A percentile compares a stretch with the other conserved stretches of the same genome.
phyloP scores from a whole-genome alignment of 2,113 vertebrate genomes.

The Entomyzon cyanotis region DNA sequence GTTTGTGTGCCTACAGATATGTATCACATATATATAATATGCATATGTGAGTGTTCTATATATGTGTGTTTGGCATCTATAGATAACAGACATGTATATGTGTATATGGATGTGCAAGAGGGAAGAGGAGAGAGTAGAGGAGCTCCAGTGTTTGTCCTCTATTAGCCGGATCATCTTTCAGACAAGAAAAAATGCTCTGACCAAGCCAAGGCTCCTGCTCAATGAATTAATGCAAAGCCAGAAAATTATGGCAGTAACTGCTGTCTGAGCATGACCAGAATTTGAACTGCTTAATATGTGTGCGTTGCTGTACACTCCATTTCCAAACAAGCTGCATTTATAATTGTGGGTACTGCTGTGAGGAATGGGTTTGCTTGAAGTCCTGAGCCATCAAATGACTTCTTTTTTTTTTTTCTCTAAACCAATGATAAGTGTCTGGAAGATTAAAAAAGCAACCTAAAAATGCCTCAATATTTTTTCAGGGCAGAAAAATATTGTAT shows the following conservation, averaged over 20 bases:
- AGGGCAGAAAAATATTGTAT: background rate
- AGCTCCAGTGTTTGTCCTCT: conserved; percentile 57
- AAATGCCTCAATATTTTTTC: background rate
- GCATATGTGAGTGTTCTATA: background rate
- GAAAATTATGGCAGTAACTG: conserved; percentile 54
- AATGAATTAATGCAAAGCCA: conserved; percentile 64
- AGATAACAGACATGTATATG: background rate
- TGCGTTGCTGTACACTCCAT: background rate
- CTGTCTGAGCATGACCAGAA: conserved; percentile 48
- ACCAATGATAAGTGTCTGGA: background rate
- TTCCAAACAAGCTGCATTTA: background rate
- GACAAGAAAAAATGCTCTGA: conserved; percentile 67
- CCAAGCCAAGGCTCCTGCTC: conserved; percentile 66
- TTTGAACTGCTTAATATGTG: conserved; percentile 19
- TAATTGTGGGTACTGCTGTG: background rate
- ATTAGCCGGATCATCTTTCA: conserved; percentile 65
- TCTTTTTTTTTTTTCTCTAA: background rate
- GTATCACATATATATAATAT: too few species aligned
- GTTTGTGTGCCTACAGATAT: background rate
- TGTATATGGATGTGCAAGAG: background rate
- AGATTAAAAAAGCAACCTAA: background rate
- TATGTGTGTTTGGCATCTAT: background rate
- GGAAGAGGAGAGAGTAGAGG: background rate
- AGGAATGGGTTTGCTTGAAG: background rate
- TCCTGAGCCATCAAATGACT: background rate